A percentile compares a stretch with the other conserved stretches of the same genome.
Evolutionary conservation across 2,888 invertebrate genomes (phyloP).

Genomic region (Meloe dianella): DNA sequence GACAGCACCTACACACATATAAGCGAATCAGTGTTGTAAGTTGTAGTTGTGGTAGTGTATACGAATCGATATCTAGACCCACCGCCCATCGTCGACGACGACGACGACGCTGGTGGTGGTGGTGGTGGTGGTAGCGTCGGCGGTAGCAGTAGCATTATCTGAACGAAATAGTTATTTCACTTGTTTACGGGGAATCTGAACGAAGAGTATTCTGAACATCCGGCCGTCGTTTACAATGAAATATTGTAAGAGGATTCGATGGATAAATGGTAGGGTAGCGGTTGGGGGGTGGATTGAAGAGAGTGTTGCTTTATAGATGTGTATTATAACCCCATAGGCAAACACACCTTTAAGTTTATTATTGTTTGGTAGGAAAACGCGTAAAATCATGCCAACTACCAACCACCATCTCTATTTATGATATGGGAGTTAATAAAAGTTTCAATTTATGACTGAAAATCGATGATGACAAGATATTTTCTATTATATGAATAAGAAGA

Average conservation of each 20-base stretch:
- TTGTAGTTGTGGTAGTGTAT: neutral
- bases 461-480: slow-evolving; percentile 3
- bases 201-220: slow-evolving; percentile 3
- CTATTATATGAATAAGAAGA: neutral
- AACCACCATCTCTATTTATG: too few relatives aligned
- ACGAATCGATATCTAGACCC: slow-evolving; percentile 3
- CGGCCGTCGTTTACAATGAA: slow-evolving; percentile 4
- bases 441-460: neutral
- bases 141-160: slow-evolving; percentile 1
- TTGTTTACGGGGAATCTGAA: slow-evolving; percentile 14
- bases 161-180: slow-evolving; percentile 16
- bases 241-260: slow-evolving; percentile 8
- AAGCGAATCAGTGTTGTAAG: neutral
- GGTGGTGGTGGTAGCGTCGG: neutral
- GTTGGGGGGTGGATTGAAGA: too few relatives aligned
- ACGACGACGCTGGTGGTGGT: neutral
- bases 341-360: neutral
- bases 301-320: neutral
- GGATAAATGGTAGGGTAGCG: neutral
- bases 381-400: slow-evolving; percentile 5
- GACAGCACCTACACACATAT: neutral
- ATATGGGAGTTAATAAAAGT: slow-evolving; percentile 1
- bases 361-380: neutral
- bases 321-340: neutral
- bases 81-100: neutral